Conservation (phyloP, 2,797 vertebrate genomes). For the Chrysocyon brachyurus region DNA sequence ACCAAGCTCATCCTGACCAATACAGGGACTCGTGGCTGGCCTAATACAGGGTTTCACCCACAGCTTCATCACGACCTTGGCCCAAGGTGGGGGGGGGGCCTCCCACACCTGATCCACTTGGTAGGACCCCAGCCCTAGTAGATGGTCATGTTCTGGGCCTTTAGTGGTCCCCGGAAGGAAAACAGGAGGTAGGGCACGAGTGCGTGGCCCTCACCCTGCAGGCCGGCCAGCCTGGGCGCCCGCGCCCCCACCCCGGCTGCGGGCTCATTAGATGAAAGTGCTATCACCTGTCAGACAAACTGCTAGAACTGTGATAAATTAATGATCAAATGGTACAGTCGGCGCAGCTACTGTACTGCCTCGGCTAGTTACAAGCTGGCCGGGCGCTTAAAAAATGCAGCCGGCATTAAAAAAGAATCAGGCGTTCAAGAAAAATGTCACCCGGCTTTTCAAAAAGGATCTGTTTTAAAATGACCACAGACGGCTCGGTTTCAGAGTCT, state of each 20-base stretch:
- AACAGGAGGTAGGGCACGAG: neutral
- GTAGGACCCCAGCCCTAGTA: neutral
- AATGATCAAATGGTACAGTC: slow-evolving; percentile 96
- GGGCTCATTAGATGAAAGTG: slow-evolving; percentile 95
- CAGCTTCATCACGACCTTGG: neutral
- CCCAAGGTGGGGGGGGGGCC: too few species aligned
- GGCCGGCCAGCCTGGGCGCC: slow-evolving; percentile 39
- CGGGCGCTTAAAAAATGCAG: slow-evolving; percentile 91
- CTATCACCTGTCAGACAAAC: slow-evolving; percentile 98
- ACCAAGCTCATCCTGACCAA: neutral
- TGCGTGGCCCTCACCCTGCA: neutral
- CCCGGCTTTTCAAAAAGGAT: slow-evolving; percentile 88
- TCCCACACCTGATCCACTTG: neutral
- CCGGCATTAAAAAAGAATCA: slow-evolving; percentile 93
- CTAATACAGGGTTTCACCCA: neutral
- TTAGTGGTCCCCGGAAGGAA: neutral
- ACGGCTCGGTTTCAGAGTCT: slow-evolving; percentile 81
- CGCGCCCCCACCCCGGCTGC: slow-evolving; percentile 89
- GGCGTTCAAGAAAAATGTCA: slow-evolving; percentile 91
- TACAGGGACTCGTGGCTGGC: accelerated
- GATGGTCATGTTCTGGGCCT: neutral
- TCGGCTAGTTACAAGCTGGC: slow-evolving; percentile 92
- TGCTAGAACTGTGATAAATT: slow-evolving; percentile 98
- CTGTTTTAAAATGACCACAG: slow-evolving; percentile 90
- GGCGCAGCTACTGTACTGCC: slow-evolving; percentile 92